Evolutionary conservation across 2,888 invertebrate genomes (phyloP).

Genomic region (Acronicta psi): DNA sequence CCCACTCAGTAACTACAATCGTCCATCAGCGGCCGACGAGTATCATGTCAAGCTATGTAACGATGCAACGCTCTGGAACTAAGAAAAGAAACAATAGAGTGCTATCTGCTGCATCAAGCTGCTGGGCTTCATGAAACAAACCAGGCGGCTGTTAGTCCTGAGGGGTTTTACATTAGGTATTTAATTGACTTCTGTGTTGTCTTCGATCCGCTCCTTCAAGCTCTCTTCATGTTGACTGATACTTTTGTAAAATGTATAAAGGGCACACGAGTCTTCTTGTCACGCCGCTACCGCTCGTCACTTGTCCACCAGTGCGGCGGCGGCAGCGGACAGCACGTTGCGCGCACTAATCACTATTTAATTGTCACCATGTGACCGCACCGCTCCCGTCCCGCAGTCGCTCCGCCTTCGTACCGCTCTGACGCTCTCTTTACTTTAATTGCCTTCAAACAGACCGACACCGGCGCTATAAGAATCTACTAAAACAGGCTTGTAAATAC

Average conservation of each 20-base stretch:
- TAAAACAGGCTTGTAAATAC: slow-evolving; percentile 10
- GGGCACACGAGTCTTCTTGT: background rate
- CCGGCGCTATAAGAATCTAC: slow-evolving; percentile 5
- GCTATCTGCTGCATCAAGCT: no score
- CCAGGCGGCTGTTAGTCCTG: no score
- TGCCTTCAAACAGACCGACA: slow-evolving; percentile 22
- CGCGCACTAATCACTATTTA: slow-evolving; percentile 65
- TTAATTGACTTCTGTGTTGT: no score
- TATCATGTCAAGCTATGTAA: no score
- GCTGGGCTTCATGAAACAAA: background rate
- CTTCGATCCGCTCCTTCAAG: no score
- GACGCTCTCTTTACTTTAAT: slow-evolving; percentile 42
- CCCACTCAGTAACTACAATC: background rate
- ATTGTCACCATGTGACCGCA: slow-evolving; percentile 55
- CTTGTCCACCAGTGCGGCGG: background rate
- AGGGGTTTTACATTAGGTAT: no score
- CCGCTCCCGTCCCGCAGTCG: slow-evolving; percentile 6
- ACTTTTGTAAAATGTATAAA: background rate
- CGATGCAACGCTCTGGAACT: no score
- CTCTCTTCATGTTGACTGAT: no score
- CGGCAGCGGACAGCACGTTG: no score
- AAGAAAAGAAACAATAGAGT: no score
- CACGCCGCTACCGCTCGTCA: slow-evolving; percentile 11
- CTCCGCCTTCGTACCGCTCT: slow-evolving; percentile 8
- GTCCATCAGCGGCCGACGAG: no score